Evolutionary conservation across 2,113 vertebrate species (phyloP), one percentile per base, ranked within the genome.

Genomic region (Cettia cetti): DNA sequence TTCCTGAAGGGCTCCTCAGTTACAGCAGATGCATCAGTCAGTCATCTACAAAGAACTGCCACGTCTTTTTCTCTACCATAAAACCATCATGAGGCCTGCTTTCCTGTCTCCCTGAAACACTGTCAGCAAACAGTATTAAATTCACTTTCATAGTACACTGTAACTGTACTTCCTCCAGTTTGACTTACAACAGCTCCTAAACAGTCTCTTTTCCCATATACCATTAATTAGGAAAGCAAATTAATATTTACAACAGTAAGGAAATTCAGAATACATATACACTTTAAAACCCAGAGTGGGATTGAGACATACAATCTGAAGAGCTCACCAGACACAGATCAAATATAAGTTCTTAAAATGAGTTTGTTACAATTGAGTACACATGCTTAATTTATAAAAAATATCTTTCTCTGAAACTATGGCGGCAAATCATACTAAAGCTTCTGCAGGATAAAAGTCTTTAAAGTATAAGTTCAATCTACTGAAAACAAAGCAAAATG

Each of bases 281-380:
- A 60, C 22, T 88, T 82, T 30, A 93, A 93, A 93, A 88, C 15
- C 9, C 50, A 69, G 35, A 72, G 42, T 5, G 52, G 23, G n/a
- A 56, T 14, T 64, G 44, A 80, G 49, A 50, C 2, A 6, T 20
- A 56, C 4, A 42, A 21, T 65, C 37, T 74, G 27, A 82, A 64
- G 39, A 90, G 19, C 26, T 66, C 75, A 86, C 12, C 23, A 80
- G 52, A 63, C 7, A 21, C 23, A 81, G 28, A 82, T 45, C 19
- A 81, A 49, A 37, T 2, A 0, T 21, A n/a, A 63, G 26, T 53
- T 84, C 33, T 59, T 42, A 69, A 10, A 71, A 6, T 0, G 1
- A 49, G 8, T 71, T 72, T 82, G n/a, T 42, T 77, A 85, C 15
- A 87, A 60, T 4, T 42, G 37, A 90, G 49, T n/a, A 71, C 4